phyloP scores from a whole-genome alignment of 2,113 vertebrate genomes.

The Melanerpes aurifrons region DNA sequence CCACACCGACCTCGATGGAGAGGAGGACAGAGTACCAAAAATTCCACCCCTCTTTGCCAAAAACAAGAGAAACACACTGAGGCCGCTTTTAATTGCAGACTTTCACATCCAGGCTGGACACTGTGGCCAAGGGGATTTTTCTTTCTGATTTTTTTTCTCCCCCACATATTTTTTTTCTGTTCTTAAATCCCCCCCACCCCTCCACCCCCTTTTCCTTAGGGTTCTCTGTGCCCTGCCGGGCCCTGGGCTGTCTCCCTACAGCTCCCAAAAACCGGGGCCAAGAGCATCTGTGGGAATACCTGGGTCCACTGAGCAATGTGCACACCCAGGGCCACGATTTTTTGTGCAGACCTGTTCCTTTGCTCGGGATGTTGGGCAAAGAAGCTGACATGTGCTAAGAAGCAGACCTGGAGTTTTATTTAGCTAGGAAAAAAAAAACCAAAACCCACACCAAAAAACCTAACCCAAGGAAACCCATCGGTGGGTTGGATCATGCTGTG shows the following conservation, averaged over 20 bases:
- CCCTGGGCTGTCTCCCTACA: neutral
- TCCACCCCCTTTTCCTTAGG: neutral
- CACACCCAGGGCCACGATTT: accelerated
- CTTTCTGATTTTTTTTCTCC: neutral
- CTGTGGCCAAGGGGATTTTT: neutral
- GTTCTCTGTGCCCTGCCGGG: neutral
- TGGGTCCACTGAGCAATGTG: neutral
- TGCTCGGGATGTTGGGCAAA: neutral
- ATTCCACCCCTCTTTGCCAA: conserved; percentile 2
- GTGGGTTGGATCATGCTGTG: neutral
- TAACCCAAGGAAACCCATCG: neutral
- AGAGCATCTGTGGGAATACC: neutral
- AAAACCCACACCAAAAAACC: neutral
- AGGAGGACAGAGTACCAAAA: neutral
- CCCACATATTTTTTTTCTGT: neutral
- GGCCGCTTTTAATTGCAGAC: neutral
- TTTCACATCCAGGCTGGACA: neutral
- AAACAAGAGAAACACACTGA: conserved; percentile 16
- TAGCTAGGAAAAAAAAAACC: neutral
- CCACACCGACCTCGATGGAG: neutral
- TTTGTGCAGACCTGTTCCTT: neutral
- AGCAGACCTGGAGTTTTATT: neutral
- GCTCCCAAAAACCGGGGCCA: neutral
- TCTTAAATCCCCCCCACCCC: too few species aligned
- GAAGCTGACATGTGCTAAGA: neutral